These are phyloP conservation scores for Lithophane socia DNA, from an alignment of 2,888 invertebrate species.

Conservation along the genomic window DNA sequence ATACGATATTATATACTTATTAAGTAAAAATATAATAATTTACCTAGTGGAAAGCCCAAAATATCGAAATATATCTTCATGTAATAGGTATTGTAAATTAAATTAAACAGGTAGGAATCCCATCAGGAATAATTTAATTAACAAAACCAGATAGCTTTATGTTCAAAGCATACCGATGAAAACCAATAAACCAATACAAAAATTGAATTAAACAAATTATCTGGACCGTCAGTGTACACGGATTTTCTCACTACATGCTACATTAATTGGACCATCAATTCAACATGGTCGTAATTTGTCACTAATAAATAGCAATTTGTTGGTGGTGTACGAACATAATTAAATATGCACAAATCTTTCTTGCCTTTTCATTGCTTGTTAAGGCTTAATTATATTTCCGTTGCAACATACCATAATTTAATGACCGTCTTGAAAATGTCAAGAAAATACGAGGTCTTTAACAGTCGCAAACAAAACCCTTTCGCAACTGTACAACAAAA, in stretches of 20 bases:
- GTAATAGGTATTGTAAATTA: neutral
- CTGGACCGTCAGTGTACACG: slow-evolving; percentile 16
- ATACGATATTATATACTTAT: neutral
- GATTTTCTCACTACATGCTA: slow-evolving; percentile 40
- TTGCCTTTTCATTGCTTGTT: slow-evolving; percentile 22
- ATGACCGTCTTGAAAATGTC: slow-evolving; percentile 10
- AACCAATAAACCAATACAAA: slow-evolving; percentile 19
- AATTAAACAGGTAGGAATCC: slow-evolving; percentile 1
- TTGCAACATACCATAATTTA: neutral
- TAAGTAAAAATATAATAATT: neutral
- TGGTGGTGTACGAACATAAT: slow-evolving; percentile 34
- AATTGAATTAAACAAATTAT: slow-evolving; percentile 32
- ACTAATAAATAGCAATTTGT: slow-evolving; percentile 51
- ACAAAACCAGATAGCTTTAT: slow-evolving; percentile 2
- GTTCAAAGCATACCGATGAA: neutral
- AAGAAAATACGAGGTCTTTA: neutral
- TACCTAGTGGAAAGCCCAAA: neutral
- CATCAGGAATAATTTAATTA: slow-evolving; percentile 1
- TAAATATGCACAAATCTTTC: slow-evolving; percentile 45
- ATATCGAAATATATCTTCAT: neutral
- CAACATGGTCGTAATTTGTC: slow-evolving; percentile 45
- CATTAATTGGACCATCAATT: slow-evolving; percentile 56
- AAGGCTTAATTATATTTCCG: slow-evolving; percentile 31
- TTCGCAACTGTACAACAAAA: neutral
- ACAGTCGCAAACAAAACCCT: slow-evolving; percentile 1